A percentile compares a stretch with the other conserved stretches of the same genome.
Evolutionary conservation across 2,797 vertebrate species (phyloP).

Genomic region (Menidia menidia): DNA sequence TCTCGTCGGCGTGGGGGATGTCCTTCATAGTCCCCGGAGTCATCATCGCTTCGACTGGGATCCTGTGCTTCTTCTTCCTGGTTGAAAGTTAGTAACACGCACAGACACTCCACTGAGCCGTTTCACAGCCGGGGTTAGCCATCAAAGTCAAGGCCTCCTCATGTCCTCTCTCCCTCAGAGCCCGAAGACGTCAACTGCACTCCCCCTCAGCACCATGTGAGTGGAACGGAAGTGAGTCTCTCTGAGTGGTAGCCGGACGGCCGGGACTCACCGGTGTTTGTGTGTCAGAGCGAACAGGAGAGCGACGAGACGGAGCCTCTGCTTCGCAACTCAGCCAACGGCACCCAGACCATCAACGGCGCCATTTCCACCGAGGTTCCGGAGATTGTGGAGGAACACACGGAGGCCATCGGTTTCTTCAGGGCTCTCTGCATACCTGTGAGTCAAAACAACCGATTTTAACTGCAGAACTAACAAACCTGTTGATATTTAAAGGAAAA

Average conservation of each 20-base stretch:
- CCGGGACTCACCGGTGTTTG: background rate
- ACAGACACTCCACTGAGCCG: background rate
- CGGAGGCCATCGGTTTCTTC: conserved; percentile 90
- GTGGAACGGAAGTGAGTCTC: conserved; percentile 45
- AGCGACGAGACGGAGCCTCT: conserved; percentile 70
- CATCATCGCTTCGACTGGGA: conserved; percentile 85
- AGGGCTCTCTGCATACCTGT: conserved; percentile 92
- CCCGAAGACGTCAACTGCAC: conserved; percentile 93
- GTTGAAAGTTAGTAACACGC: conserved; percentile 91
- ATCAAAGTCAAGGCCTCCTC: background rate
- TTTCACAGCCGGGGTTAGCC: background rate
- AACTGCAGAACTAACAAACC: too few species aligned
- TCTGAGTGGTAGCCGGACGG: rapidly evolving
- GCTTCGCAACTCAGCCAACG: conserved; percentile 53
- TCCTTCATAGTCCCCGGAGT: conserved; percentile 94
- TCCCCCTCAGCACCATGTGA: conserved; percentile 88
- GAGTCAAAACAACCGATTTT: conserved; percentile 62
- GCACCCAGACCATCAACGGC: conserved; percentile 35
- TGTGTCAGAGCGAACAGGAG: conserved; percentile 58
- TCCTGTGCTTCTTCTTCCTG: conserved; percentile 95
- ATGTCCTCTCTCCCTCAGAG: conserved; percentile 75
- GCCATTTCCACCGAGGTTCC: conserved; percentile 31
- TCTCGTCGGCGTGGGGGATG: conserved; percentile 91
- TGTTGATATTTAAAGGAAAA: background rate
- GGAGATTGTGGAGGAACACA: conserved; percentile 65